phyloP scores from a whole-genome alignment of 2,888 invertebrate species.

The Pachydiplax longipennis region DNA sequence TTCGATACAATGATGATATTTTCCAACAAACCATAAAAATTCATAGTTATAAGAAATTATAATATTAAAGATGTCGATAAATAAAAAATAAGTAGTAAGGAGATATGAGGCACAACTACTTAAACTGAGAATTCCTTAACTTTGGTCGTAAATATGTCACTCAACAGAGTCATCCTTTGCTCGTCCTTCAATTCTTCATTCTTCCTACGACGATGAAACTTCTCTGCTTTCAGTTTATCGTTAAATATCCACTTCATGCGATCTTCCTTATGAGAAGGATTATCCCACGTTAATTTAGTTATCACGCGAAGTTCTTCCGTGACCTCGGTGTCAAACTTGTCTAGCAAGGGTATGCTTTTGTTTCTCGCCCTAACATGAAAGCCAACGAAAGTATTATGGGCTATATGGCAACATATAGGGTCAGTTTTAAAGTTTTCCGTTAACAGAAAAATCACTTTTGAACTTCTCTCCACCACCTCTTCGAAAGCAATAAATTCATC shows the following conservation, averaged over 20 bases:
- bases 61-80: too few relatives aligned
- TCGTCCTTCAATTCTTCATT: background rate
- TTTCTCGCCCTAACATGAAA: background rate
- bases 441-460: background rate
- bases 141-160: too few relatives aligned
- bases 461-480: conserved; percentile 11
- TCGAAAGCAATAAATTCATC: background rate
- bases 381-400: background rate
- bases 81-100: too few relatives aligned
- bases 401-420: background rate
- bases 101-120: too few relatives aligned
- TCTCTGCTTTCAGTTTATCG: background rate
- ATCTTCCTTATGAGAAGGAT: background rate
- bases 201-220: background rate
- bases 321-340: background rate
- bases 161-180: too few relatives aligned
- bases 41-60: too few relatives aligned
- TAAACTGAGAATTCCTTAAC: too few relatives aligned
- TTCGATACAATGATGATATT: too few relatives aligned
- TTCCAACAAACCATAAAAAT: too few relatives aligned
- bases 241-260: background rate
- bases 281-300: background rate
- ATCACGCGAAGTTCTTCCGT: background rate
- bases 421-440: conserved; percentile 12
- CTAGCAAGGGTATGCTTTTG: background rate